Conservation (phyloP, 2,797 vertebrate genomes). For the Ciconia nigra region DNA sequence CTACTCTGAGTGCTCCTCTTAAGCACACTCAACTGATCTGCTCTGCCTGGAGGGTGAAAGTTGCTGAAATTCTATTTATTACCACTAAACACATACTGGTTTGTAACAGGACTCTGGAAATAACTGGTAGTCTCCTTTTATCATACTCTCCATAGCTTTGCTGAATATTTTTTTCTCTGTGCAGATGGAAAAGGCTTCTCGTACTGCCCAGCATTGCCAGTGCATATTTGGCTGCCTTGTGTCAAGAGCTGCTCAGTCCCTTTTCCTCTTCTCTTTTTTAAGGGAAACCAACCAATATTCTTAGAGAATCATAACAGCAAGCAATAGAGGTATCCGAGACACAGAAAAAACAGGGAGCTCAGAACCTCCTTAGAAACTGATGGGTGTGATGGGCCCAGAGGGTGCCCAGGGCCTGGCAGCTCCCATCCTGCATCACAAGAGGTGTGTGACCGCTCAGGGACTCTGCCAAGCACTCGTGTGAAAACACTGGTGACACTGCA, state of each 20-base stretch:
- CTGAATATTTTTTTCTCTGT: rapidly evolving
- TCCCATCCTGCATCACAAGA: neutral
- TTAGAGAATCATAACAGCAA: neutral
- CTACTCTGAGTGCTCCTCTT: neutral
- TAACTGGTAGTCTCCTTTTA: neutral
- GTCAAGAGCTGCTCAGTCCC: neutral
- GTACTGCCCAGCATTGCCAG: neutral
- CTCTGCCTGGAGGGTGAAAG: neutral
- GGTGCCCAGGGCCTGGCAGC: neutral
- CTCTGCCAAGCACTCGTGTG: rapidly evolving
- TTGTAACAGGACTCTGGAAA: neutral
- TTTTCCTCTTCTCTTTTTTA: neutral
- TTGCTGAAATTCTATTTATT: neutral
- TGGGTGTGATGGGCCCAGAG: neutral
- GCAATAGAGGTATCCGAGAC: rapidly evolving
- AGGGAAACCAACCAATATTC: neutral
- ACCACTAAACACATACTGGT: neutral
- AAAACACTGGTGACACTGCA: neutral
- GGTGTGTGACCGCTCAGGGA: rapidly evolving
- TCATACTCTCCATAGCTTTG: neutral
- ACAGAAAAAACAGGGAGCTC: neutral
- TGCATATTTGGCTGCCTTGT: neutral
- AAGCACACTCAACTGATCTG: neutral
- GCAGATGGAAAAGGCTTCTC: neutral
- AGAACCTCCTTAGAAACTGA: neutral